These are phyloP conservation scores for Gymnopithys bicolor DNA, from an alignment of 2,797 vertebrate genomes.

Conservation along the genomic window DNA sequence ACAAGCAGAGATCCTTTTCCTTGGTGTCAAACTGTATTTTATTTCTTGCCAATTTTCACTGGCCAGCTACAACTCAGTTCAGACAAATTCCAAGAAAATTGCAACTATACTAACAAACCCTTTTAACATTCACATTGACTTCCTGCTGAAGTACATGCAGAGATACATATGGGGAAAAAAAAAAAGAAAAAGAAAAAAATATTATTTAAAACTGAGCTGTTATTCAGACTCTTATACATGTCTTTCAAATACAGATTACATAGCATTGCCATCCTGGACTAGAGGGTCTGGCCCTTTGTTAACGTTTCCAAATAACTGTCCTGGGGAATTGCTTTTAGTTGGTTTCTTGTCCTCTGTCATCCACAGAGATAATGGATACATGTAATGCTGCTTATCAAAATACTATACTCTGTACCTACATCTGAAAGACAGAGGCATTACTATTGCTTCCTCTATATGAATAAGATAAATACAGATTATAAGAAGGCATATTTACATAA, in stretches of 20 bases:
- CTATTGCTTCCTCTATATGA: background rate
- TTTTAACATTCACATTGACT: background rate
- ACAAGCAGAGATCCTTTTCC: background rate
- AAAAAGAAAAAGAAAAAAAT: background rate
- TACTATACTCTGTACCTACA: background rate
- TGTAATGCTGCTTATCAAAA: background rate
- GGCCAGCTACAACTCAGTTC: background rate
- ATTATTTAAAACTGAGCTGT: background rate
- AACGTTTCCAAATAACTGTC: background rate
- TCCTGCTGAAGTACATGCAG: background rate
- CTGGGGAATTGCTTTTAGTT: background rate
- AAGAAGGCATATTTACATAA: slow-evolving; percentile 1
- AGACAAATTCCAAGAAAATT: background rate
- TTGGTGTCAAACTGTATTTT: background rate
- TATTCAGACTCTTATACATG: background rate
- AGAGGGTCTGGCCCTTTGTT: background rate
- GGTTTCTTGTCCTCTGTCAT: background rate
- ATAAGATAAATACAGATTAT: background rate
- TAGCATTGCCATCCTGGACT: background rate
- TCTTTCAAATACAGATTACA: background rate
- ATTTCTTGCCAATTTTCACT: background rate
- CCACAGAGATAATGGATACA: background rate
- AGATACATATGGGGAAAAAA: background rate
- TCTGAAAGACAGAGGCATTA: background rate
- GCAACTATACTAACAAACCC: background rate